Evolutionary conservation across 2,113 vertebrate genomes (phyloP).

Genomic region (Hucho hucho): DNA sequence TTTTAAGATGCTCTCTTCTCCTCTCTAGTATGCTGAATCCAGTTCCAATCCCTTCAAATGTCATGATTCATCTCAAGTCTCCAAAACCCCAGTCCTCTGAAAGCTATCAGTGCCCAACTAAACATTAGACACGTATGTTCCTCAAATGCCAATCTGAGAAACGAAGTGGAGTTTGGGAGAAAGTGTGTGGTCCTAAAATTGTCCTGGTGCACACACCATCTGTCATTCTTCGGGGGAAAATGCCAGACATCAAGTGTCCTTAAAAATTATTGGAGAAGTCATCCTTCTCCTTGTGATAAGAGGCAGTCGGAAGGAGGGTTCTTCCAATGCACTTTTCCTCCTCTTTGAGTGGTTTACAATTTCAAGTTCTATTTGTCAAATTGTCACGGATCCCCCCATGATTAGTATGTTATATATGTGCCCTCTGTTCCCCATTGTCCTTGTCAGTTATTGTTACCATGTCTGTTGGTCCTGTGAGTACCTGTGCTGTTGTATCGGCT

Average conservation of each 20-base stretch:
- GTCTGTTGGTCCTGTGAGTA: too few relatives aligned
- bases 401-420: too few relatives aligned
- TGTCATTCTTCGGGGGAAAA: not conserved
- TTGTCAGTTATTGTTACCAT: too few relatives aligned
- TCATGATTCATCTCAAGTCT: not conserved
- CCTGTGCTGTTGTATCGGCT: too few relatives aligned
- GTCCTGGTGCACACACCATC: not conserved
- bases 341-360: not conserved
- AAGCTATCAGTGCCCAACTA: not conserved
- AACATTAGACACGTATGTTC: not conserved
- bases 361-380: too few relatives aligned
- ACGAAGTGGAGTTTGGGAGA: not conserved
- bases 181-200: too few relatives aligned
- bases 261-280: not conserved
- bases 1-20: not conserved
- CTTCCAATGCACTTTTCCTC: not conserved
- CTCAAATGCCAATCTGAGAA: not conserved
- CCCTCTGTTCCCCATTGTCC: too few relatives aligned
- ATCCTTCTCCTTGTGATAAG: not conserved
- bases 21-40: constrained; percentile 5
- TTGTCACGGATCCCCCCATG: too few relatives aligned
- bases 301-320: not conserved
- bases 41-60: constrained; percentile 5
- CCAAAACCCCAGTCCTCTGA: not conserved
- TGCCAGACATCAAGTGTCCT: not conserved